These are phyloP conservation scores for Isoperla grammatica DNA, from an alignment of 2,888 invertebrate species.

Conservation along the genomic window DNA sequence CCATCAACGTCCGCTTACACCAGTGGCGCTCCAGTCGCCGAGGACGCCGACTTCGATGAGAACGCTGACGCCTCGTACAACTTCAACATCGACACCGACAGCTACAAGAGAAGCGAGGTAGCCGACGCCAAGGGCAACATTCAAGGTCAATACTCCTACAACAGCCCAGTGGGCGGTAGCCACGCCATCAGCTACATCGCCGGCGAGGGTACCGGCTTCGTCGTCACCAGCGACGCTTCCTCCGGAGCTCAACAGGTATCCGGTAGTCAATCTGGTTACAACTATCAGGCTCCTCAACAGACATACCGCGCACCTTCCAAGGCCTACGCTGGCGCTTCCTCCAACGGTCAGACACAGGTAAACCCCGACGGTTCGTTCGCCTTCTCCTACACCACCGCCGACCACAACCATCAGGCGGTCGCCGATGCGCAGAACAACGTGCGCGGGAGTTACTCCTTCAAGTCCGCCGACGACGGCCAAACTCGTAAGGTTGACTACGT, in stretches of 20 bases:
- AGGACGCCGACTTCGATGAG: slow-evolving; percentile 30
- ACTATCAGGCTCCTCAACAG: background rate
- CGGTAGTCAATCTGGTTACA: background rate
- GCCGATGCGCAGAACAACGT: slow-evolving; percentile 32
- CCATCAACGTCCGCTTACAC: too few relatives aligned
- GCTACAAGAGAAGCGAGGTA: slow-evolving; percentile 35
- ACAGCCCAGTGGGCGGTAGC: slow-evolving; percentile 9
- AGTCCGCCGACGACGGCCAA: slow-evolving; percentile 32
- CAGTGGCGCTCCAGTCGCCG: slow-evolving; percentile 35
- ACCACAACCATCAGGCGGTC: slow-evolving; percentile 28
- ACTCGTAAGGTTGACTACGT: slow-evolving; percentile 30
- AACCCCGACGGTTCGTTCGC: slow-evolving; percentile 26
- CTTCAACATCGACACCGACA: slow-evolving; percentile 36
- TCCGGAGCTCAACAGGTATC: slow-evolving; percentile 23
- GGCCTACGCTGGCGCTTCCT: too few relatives aligned
- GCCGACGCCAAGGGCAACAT: slow-evolving; percentile 37
- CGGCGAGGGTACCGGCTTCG: slow-evolving; percentile 37
- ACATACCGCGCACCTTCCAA: background rate
- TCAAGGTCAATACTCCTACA: slow-evolving; percentile 34
- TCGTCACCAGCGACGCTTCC: slow-evolving; percentile 34
- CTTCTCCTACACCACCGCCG: slow-evolving; percentile 26
- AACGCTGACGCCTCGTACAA: slow-evolving; percentile 38
- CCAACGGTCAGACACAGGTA: background rate
- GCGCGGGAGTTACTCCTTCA: slow-evolving; percentile 34
- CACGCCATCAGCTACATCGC: slow-evolving; percentile 34